These are phyloP conservation scores for Sitta carolinensis DNA, from an alignment of 2,797 vertebrate genomes.

Conservation along the genomic window DNA sequence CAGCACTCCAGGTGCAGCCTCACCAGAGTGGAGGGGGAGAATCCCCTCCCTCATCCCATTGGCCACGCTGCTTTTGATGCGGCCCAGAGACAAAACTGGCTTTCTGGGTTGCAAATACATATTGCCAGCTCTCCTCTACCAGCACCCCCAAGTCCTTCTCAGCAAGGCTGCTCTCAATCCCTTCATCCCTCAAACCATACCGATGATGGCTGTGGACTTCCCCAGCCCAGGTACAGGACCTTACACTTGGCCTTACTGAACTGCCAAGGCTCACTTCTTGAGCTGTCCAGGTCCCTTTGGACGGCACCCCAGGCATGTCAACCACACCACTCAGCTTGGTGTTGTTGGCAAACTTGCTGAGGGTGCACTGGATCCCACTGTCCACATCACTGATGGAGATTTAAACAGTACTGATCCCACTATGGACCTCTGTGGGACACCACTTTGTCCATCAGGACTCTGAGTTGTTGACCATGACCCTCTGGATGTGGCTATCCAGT, in stretches of 20 bases:
- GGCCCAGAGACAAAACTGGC: not conserved
- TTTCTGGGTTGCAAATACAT: not conserved
- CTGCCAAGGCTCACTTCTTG: not conserved
- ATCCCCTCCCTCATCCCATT: not conserved
- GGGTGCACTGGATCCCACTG: accelerated
- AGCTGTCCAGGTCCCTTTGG: not conserved
- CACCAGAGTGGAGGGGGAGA: not conserved
- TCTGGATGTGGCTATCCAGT: not conserved
- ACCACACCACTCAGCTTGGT: not conserved
- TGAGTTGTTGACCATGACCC: not conserved
- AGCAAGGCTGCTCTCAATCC: not conserved
- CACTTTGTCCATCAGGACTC: not conserved
- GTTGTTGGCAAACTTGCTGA: not conserved
- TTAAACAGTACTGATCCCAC: not conserved
- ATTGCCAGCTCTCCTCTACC: not conserved
- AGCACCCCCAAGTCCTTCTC: not conserved
- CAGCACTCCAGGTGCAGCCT: not conserved
- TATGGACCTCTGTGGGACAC: accelerated
- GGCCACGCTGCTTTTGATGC: not conserved
- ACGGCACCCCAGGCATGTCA: not conserved
- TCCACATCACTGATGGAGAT: not conserved
- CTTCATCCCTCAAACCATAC: not conserved
- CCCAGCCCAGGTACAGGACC: not conserved
- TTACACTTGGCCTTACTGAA: not conserved
- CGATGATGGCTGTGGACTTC: not conserved